These are phyloP conservation scores for Oplegnathus fasciatus DNA, from an alignment of 2,113 vertebrate genomes.

Conservation along the genomic window DNA sequence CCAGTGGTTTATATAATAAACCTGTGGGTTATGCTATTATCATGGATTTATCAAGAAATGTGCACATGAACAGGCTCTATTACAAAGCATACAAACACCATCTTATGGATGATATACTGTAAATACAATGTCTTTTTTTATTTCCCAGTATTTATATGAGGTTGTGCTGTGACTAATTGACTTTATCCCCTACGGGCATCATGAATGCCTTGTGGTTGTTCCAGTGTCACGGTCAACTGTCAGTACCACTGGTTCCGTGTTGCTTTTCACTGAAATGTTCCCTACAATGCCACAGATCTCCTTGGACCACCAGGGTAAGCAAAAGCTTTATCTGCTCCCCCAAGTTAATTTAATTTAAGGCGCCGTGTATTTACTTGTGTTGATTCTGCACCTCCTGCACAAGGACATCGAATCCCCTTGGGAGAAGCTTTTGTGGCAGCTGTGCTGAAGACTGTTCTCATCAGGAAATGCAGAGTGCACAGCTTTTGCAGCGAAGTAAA, in stretches of 20 bases:
- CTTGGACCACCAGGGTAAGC: constrained; percentile 31
- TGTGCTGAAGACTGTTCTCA: constrained; percentile 49
- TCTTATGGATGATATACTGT: not conserved
- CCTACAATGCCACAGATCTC: constrained; percentile 16
- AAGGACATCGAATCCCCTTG: constrained; percentile 54
- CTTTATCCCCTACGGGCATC: not conserved
- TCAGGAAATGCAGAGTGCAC: constrained; percentile 56
- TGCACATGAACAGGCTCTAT: not conserved
- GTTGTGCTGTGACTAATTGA: not conserved
- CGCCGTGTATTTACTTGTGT: constrained; percentile 55
- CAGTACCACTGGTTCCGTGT: not conserved
- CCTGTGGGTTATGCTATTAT: not conserved
- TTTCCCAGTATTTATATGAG: not conserved
- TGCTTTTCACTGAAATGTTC: constrained; percentile 24
- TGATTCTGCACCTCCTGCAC: constrained; percentile 51
- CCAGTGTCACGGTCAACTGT: not conserved
- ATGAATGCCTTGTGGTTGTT: not conserved
- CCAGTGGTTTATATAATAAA: not conserved
- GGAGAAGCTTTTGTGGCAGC: constrained; percentile 56
- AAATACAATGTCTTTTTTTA: not conserved
- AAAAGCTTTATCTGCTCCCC: constrained; percentile 56
- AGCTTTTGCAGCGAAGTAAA: constrained; percentile 55
- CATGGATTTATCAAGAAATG: not conserved
- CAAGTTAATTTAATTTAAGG: constrained; percentile 61
- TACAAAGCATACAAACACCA: not conserved